Base-by-base conservation (phyloP, 2,888 invertebrate genomes). In the Temnothorax rugatulus region DNA sequence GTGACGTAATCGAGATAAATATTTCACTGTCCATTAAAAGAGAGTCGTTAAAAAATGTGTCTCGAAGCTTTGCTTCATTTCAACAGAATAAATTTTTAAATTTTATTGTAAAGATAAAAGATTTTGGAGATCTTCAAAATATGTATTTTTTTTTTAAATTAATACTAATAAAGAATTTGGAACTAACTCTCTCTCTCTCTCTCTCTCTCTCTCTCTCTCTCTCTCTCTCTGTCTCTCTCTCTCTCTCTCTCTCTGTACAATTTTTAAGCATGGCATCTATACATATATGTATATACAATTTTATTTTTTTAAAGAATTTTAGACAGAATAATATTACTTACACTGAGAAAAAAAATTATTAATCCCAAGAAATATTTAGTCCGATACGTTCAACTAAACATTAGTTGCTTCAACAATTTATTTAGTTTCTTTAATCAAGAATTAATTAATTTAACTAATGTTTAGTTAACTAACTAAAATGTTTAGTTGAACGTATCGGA, bases 51-150 rank as follows among this genome's bases (percentile, higher is more conserved):
- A 44, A 71, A 41, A 59, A 44, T 68, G 75, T 29, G 57, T n/a
- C 41, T 21, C 34, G 66, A 59, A 50, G 13, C 7, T 57, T 47
- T 3, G 44, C 15, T 38, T 66, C 4, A 50, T 76, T 63, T 38
- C 41, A 81, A 63, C 4, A 44, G 63, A 73, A 61, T 57, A 34
- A 84, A 74, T 68, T 83, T 64, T 25, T 34, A 9, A 9, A 34
- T 75, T 29, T 41, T 7, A 29, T 34, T 34, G 9, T 11, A 4
- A 25, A 2, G 5, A 13, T 63, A 44, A 64, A 64, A 50, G 1
- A n/a, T 34, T 64, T 64, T 41, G 8, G 4, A 25, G 7, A 54
- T 21, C 8, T 3, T 41, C 11, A 8, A 41, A 61, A 50, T 52
- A 13, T 64, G 2, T 3, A 29, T 29, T 29, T 29, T 29, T 18